Conservation (phyloP, 2,888 invertebrate species). For the Oscheius onirici region DNA sequence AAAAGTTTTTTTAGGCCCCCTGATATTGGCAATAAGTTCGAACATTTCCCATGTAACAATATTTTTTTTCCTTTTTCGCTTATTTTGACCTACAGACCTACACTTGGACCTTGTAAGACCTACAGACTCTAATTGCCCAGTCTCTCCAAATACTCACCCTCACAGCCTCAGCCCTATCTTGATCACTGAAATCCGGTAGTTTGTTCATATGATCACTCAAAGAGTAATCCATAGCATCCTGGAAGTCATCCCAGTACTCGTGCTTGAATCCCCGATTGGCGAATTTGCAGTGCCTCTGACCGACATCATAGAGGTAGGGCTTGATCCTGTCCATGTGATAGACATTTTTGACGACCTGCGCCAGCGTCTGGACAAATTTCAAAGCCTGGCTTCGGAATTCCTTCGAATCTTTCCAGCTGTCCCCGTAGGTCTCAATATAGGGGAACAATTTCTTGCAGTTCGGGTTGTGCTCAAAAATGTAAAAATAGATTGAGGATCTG, state of each 20-base stretch:
- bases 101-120: neutral
- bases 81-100: no score
- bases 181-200: constrained; percentile 52
- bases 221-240: constrained; percentile 67
- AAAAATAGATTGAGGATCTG: constrained; percentile 62
- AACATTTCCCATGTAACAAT: no score
- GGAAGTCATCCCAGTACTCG: constrained; percentile 68
- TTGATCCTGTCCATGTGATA: constrained; percentile 65
- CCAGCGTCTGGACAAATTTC: constrained; percentile 67
- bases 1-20: no score
- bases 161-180: constrained; percentile 57
- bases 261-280: constrained; percentile 66
- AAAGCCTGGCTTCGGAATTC: constrained; percentile 66
- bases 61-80: no score
- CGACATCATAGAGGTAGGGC: constrained; percentile 59
- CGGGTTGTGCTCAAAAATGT: constrained; percentile 67
- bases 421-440: constrained; percentile 56
- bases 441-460: constrained; percentile 66
- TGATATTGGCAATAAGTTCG: no score
- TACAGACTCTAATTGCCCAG: neutral
- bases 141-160: constrained; percentile 29
- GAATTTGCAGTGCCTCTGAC: constrained; percentile 63
- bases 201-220: constrained; percentile 51
- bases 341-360: constrained; percentile 67
- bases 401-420: constrained; percentile 61